Evolutionary conservation across 2,888 invertebrate genomes (phyloP).

Genomic region (Apoda limacodes): DNA sequence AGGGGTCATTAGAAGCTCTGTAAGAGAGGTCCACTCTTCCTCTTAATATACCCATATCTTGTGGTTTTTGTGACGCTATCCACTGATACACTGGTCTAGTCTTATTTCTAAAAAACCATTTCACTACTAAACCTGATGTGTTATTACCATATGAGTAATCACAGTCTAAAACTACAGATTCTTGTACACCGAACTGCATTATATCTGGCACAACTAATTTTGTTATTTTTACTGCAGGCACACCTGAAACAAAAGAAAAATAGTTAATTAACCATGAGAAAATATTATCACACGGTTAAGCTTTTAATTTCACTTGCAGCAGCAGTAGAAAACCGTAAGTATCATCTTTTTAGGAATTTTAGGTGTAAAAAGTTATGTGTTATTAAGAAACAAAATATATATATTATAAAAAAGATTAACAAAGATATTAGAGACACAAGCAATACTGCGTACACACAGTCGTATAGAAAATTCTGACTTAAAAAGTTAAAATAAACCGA

Average conservation of each 20-base stretch:
- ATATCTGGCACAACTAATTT: constrained; percentile 72
- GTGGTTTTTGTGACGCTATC: constrained; percentile 77
- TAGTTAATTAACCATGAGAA: constrained; percentile 13
- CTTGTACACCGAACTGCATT: constrained; percentile 71
- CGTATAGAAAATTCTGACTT: too few species aligned
- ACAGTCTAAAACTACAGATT: constrained; percentile 78
- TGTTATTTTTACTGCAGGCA: constrained; percentile 70
- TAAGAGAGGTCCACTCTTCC: constrained; percentile 73
- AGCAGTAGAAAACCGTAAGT: too few species aligned
- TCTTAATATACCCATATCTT: constrained; percentile 70
- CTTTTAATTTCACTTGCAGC: too few species aligned
- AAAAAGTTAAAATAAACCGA: too few species aligned
- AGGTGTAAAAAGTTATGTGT: too few species aligned
- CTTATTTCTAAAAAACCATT: constrained; percentile 80
- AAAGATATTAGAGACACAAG: too few species aligned
- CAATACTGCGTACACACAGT: too few species aligned
- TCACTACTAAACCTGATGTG: constrained; percentile 77
- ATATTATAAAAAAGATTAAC: too few species aligned
- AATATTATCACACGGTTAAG: too few species aligned
- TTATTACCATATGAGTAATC: constrained; percentile 74
- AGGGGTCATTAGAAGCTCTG: constrained; percentile 73
- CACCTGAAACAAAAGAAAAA: constrained; percentile 58
- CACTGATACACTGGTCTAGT: constrained; percentile 80
- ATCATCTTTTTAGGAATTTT: too few species aligned
- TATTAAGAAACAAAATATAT: too few species aligned